A percentile compares a stretch with the other conserved stretches of the same genome.
Conservation (phyloP, 2,888 invertebrate species). For the Ectemnius lituratus region DNA sequence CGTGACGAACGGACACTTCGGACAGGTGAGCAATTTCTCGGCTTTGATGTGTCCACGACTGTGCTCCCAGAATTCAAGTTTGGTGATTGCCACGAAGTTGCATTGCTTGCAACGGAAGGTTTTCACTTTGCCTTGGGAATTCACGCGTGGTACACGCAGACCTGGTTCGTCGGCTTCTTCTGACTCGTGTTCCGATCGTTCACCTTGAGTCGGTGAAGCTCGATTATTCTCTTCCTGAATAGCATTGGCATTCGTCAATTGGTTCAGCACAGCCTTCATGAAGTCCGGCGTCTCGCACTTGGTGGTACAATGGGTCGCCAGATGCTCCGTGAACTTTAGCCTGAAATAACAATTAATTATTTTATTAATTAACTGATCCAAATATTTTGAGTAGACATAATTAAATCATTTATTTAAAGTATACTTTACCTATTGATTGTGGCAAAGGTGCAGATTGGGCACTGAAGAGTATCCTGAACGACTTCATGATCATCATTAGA, state of each 20-base stretch:
- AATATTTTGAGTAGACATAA: background rate
- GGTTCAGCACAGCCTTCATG: conserved; percentile 80
- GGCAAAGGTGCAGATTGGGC: conserved; percentile 79
- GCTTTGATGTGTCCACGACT: conserved; percentile 93
- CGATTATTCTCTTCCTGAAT: conserved; percentile 57
- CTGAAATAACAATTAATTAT: conserved; percentile 51
- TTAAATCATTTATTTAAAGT: background rate
- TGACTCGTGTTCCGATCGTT: conserved; percentile 67
- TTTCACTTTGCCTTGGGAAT: conserved; percentile 91
- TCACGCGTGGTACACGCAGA: conserved; percentile 83
- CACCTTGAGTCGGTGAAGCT: conserved; percentile 52
- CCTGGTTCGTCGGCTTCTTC: conserved; percentile 80
- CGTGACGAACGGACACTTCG: conserved; percentile 97
- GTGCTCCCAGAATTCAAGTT: conserved; percentile 96
- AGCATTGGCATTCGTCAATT: conserved; percentile 62
- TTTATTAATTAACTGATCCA: background rate
- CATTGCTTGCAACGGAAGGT: conserved; percentile 96
- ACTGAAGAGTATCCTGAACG: conserved; percentile 71
- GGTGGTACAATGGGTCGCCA: conserved; percentile 78
- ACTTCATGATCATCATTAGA: conserved; percentile 38
- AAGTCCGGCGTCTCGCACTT: conserved; percentile 76
- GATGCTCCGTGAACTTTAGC: conserved; percentile 79
- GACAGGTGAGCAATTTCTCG: conserved; percentile 94
- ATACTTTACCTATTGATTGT: conserved; percentile 73
- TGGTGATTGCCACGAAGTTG: conserved; percentile 89